Evolutionary conservation across 2,113 vertebrate genomes (phyloP).

Genomic region (Zootoca vivipara): DNA sequence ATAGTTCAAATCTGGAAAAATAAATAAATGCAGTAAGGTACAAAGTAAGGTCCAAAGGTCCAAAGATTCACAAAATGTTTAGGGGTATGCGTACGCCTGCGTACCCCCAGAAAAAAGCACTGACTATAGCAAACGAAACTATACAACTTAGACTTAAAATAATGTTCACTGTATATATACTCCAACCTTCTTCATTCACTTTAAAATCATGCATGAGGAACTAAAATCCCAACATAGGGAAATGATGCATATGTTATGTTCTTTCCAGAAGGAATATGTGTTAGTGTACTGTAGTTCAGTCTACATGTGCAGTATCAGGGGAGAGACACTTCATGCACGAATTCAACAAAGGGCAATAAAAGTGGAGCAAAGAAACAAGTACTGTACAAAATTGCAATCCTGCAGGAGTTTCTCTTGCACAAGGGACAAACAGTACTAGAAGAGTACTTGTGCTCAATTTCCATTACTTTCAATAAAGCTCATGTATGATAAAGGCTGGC

Average conservation of each 20-base stretch:
- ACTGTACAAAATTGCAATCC: neutral
- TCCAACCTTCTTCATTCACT: neutral
- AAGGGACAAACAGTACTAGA: neutral
- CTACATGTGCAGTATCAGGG: neutral
- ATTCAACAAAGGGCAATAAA: neutral
- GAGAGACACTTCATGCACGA: neutral
- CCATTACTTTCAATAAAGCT: neutral
- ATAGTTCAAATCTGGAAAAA: too few species aligned
- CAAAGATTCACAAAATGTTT: too few species aligned
- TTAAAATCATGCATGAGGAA: neutral
- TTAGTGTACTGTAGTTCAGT: neutral
- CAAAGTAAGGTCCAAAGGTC: too few species aligned
- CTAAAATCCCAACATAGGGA: constrained; percentile 5
- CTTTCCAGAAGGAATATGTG: neutral
- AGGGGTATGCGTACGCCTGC: too few species aligned
- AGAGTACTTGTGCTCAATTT: neutral
- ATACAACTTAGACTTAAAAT: neutral
- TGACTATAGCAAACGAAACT: neutral
- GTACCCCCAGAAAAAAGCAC: too few species aligned
- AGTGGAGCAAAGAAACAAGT: neutral
- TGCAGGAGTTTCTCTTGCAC: neutral
- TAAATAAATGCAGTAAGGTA: too few species aligned
- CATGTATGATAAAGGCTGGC: neutral
- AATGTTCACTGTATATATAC: neutral
- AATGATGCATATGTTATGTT: neutral